Conservation (phyloP, 2,888 invertebrate genomes). For the Agrotis puta region DNA sequence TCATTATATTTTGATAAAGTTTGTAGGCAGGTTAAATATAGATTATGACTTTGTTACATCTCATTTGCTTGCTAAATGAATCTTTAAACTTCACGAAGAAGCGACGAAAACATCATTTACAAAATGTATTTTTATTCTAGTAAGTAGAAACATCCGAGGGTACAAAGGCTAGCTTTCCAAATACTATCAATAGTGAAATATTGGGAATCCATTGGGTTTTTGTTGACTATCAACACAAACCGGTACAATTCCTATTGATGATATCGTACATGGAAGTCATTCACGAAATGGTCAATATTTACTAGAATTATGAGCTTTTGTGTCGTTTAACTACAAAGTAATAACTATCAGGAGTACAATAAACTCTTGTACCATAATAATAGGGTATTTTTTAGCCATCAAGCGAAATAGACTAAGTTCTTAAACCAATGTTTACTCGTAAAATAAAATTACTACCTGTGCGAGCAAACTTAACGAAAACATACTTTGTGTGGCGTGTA, state of each 20-base stretch:
- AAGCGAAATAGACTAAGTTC: slow-evolving; percentile 5
- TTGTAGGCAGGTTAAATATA: not conserved
- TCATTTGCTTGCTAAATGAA: not conserved
- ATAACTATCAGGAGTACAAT: slow-evolving; percentile 19
- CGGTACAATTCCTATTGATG: slow-evolving; percentile 33
- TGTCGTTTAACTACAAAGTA: slow-evolving; percentile 5
- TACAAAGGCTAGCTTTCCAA: slow-evolving; percentile 17
- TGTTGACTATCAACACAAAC: slow-evolving; percentile 56
- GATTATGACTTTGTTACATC: not conserved
- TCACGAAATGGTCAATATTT: slow-evolving; percentile 38
- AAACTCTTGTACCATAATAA: slow-evolving; percentile 11
- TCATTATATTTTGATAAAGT: not conserved
- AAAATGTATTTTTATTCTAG: not conserved
- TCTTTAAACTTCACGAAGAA: not conserved
- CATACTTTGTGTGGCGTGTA: slow-evolving; percentile 1
- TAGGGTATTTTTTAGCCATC: slow-evolving; percentile 16
- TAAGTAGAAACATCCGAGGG: not conserved
- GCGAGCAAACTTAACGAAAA: slow-evolving; percentile 13
- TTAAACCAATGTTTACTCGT: slow-evolving; percentile 9
- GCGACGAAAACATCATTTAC: not conserved
- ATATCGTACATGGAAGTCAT: slow-evolving; percentile 21
- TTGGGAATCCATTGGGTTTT: slow-evolving; percentile 41
- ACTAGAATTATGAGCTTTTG: slow-evolving; percentile 18
- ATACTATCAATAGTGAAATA: slow-evolving; percentile 39
- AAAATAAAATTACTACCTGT: slow-evolving; percentile 12